A percentile compares a stretch with the other conserved stretches of the same genome.
phyloP scores from a whole-genome alignment of 2,797 vertebrate species.

The Chaetophractus vellerosus region DNA sequence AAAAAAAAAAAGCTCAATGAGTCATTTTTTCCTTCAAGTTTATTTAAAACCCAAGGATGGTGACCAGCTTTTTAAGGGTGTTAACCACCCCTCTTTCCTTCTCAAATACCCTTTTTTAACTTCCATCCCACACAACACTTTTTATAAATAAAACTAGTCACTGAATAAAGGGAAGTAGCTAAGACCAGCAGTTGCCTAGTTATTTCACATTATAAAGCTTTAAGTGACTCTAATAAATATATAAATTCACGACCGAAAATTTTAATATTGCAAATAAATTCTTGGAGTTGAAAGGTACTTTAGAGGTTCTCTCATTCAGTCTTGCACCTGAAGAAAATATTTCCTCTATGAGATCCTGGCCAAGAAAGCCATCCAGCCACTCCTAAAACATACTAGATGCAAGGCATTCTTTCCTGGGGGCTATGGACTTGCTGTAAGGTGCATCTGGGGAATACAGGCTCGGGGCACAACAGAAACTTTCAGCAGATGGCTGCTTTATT shows the following conservation, averaged over 20 bases:
- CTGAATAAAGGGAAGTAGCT: constrained; percentile 49
- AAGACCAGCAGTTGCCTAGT: constrained; percentile 64
- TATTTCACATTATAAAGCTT: not conserved
- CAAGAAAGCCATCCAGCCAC: not conserved
- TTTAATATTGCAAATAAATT: not conserved
- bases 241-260: not conserved
- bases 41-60: constrained; percentile 59
- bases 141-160: constrained; percentile 73
- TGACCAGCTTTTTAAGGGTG: not conserved
- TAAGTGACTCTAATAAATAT: not conserved
- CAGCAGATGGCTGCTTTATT: too few relatives aligned
- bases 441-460: too few relatives aligned
- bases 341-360: not conserved
- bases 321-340: not conserved
- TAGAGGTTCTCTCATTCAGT: not conserved
- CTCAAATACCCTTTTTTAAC: constrained; percentile 18
- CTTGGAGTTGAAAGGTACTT: not conserved
- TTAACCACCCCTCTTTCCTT: not conserved
- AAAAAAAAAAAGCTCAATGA: constrained; percentile 40
- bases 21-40: constrained; percentile 68
- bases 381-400: not conserved
- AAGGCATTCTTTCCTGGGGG: not conserved
- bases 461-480: too few relatives aligned
- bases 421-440: too few relatives aligned
- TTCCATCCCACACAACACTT: constrained; percentile 65